Conservation (phyloP, 1,140 invertebrate species). For the Penaeus japonicus region DNA sequence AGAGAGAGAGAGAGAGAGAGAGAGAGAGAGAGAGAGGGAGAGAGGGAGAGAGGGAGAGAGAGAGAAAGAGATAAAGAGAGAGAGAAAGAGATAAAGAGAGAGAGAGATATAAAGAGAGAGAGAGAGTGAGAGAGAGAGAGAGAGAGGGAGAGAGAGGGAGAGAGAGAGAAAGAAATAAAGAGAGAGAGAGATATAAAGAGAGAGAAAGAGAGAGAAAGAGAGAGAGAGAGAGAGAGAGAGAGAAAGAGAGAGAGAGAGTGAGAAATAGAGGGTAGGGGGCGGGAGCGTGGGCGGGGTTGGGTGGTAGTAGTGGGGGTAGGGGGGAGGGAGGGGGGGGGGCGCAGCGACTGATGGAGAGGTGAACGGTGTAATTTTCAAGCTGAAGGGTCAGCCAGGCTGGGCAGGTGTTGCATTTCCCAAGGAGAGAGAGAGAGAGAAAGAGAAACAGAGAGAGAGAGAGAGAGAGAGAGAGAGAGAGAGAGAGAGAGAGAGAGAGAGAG, state of each 20-base stretch:
- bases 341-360: not conserved
- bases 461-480: too few relatives aligned
- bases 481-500: not conserved
- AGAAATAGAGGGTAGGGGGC: not conserved
- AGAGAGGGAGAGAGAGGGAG: not conserved
- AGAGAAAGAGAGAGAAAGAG: constrained; percentile 6
- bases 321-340: not conserved
- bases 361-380: not conserved
- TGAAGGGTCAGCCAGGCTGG: too few relatives aligned
- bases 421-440: too few relatives aligned
- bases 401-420: too few relatives aligned
- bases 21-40: too few relatives aligned
- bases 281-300: not conserved
- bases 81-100: not conserved
- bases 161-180: constrained; percentile 27
- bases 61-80: too few relatives aligned
- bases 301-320: too few relatives aligned
- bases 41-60: too few relatives aligned
- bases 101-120: not conserved
- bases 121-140: not conserved
- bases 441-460: too few relatives aligned
- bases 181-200: constrained; percentile 34
- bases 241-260: not conserved
- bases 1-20: not conserved
- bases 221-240: constrained; percentile 1